Evolutionary conservation across 1,140 invertebrate species (phyloP), one percentile per base, ranked within the genome.

Genomic region (Ctenoplectra terminalis): DNA sequence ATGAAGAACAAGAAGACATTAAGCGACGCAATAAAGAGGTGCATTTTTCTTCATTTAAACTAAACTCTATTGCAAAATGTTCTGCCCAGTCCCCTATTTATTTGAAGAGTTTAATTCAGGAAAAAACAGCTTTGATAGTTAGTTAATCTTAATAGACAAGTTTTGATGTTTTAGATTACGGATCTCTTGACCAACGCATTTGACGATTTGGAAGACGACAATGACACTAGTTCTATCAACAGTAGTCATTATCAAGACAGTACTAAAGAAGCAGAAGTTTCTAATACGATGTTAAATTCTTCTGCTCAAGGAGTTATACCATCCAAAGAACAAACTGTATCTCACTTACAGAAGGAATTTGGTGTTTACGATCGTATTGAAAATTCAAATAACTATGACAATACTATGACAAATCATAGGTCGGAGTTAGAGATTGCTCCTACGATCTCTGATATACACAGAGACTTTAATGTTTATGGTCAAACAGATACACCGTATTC

Each of bases 1-100:
- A 93, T 52, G 93, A 94, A 69, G 92, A 93, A 60, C 89, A 93
- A 72, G 91, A 94, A 76, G 93, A 94, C 61, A 81, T 90, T 71
- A 90, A 90, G 75, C 88, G 89, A 85, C 89, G 91, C 74, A 87
- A 92, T 58, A 89, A 92, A 85, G 92, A 93, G 90, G 93, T 94
- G 86, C 73, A 83, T 11, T 63, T 69, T 77, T 58, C 58, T 71
- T 29, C 20, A 52, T 58, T 66, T 71, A 13, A 29, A 17, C 31
- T 15, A 23, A 17, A 46, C 5, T 34, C 48, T 34, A 15, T 34
- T n/a, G 1, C 7, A 17, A 13, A n/a, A 63, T 31, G 2, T 70
- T 75, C 11, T 17, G 9, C 9, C 34, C 8, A 17, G 48, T 63
- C 4, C 50, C 11, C 15, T 34, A 15, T 75, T 0, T 48, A 11